A percentile compares a stretch with the other conserved stretches of the same genome.
Conservation (phyloP, 2,888 invertebrate species). For the Mechanitis mazaeus region DNA sequence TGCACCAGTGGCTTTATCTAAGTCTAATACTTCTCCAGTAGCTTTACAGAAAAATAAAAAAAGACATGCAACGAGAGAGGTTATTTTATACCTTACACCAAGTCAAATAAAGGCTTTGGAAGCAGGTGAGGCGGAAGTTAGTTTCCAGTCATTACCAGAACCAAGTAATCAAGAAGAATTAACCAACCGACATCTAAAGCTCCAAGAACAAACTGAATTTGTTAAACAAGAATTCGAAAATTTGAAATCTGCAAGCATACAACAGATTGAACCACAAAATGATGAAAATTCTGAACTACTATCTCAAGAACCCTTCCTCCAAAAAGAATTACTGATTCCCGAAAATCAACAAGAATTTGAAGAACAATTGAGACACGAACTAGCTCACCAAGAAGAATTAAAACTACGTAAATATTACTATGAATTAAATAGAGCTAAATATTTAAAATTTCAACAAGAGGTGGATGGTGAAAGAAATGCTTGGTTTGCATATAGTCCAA, state of each 20-base stretch:
- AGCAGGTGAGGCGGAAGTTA: conserved; percentile 32
- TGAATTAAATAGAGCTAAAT: conserved; percentile 17
- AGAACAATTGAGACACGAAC: conserved; percentile 9
- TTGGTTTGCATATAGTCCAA: conserved; percentile 32
- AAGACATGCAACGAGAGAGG: conserved; percentile 47
- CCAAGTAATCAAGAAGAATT: conserved; percentile 15
- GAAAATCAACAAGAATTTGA: conserved; percentile 7
- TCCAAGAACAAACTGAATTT: conserved; percentile 15
- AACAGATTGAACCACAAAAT: not conserved
- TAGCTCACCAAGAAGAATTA: conserved; percentile 5
- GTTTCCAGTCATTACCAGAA: conserved; percentile 19
- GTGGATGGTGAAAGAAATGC: conserved; percentile 19
- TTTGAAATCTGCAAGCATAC: conserved; percentile 12
- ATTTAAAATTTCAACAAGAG: conserved; percentile 24
- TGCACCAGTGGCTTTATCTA: conserved; percentile 15
- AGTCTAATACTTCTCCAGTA: not conserved
- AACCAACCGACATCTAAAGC: conserved; percentile 23
- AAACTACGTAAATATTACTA: conserved; percentile 13
- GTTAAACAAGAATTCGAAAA: conserved; percentile 18
- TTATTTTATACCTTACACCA: conserved; percentile 57
- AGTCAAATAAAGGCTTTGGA: conserved; percentile 53
- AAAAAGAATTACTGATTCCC: not conserved
- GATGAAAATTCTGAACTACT: not conserved
- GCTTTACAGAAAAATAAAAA: conserved; percentile 24
- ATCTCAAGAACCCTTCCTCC: conserved; percentile 5